Evolutionary conservation across 1,140 invertebrate species (phyloP).

Genomic region (Dryas iulia): DNA sequence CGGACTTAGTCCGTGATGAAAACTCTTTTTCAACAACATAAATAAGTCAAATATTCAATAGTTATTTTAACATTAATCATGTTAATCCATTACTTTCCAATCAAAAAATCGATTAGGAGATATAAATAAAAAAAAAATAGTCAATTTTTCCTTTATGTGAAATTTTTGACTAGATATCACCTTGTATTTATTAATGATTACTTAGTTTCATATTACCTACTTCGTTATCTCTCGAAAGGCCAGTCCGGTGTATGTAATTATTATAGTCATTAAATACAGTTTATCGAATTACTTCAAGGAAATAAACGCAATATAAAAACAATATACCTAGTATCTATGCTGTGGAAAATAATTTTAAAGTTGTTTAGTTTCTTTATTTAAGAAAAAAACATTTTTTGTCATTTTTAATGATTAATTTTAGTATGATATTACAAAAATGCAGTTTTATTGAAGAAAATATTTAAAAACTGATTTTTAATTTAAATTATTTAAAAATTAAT

Average conservation of each 20-base stretch:
- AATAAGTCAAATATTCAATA: too few species aligned
- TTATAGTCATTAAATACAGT: slow-evolving; percentile 44
- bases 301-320: slow-evolving; percentile 32
- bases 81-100: too few species aligned
- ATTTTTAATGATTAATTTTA: too few species aligned
- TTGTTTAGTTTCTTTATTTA: not conserved
- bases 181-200: not conserved
- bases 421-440: not conserved
- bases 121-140: too few species aligned
- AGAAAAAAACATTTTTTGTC: too few species aligned
- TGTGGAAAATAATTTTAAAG: not conserved
- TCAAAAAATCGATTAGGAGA: too few species aligned
- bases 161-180: not conserved
- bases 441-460: too few species aligned
- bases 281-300: slow-evolving; percentile 55
- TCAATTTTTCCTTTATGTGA: not conserved
- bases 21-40: too few species aligned
- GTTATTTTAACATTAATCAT: too few species aligned
- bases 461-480: too few species aligned
- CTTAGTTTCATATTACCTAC: not conserved
- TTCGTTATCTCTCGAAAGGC: slow-evolving; percentile 32
- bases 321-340: not conserved
- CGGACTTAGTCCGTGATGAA: too few species aligned
- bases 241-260: slow-evolving; percentile 39
- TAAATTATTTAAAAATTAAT: slow-evolving; percentile 4